phyloP scores from a whole-genome alignment of 2,113 vertebrate genomes.

The Lasiurus cinereus region DNA sequence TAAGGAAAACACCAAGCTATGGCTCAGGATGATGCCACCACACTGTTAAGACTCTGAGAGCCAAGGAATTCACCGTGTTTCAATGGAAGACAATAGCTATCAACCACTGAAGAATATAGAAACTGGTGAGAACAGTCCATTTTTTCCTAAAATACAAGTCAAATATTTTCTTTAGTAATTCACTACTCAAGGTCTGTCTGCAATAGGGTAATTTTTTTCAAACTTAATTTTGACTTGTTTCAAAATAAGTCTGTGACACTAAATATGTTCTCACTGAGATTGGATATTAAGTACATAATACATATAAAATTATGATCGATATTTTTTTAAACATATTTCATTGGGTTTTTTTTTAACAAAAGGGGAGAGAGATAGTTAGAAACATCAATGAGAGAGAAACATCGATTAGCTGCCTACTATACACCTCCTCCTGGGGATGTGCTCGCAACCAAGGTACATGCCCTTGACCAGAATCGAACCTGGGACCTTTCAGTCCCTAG shows the following conservation, averaged over 20 bases:
- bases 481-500: too few species aligned
- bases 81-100: neutral
- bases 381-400: too few species aligned
- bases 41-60: neutral
- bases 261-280: neutral
- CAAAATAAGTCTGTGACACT: slow-evolving; percentile 37
- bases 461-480: too few species aligned
- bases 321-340: neutral
- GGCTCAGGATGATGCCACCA: slow-evolving; percentile 30
- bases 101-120: neutral
- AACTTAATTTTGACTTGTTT: slow-evolving; percentile 38
- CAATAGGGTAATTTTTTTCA: slow-evolving; percentile 20
- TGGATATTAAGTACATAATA: neutral
- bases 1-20: slow-evolving; percentile 12
- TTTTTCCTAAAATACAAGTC: neutral
- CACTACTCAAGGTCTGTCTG: neutral
- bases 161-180: slow-evolving; percentile 33
- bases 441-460: too few species aligned
- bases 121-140: neutral
- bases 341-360: too few species aligned
- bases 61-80: slow-evolving; percentile 41
- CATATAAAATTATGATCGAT: neutral
- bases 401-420: too few species aligned
- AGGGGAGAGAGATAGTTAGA: too few species aligned
- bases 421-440: too few species aligned